Base-by-base conservation (phyloP, 2,888 invertebrate genomes). In the Apotomis betuletana region DNA sequence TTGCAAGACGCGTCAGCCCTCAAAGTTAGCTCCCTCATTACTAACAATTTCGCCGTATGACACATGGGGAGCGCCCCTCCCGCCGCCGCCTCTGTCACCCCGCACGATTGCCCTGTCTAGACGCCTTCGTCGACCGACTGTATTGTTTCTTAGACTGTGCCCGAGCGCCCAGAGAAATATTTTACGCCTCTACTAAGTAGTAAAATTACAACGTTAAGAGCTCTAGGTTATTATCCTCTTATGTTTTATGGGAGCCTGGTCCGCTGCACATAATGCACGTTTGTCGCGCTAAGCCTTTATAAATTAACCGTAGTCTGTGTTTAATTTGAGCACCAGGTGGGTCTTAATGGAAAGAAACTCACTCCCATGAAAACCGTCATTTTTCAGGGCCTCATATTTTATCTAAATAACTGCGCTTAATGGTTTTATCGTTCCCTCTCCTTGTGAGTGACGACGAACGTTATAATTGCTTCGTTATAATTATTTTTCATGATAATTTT, bases 281-380 rank as follows among this genome's bases (percentile, higher is more conserved):
- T 59, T 67, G 70, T 70, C 70, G 65, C 59, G 65, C 15, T 70
- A 70, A 70, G 60, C 60, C 70, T 65, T 70, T 49, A 70, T 70
- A 70, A 70, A 70, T 70, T 70, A 60, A 69, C 69, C 49, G 36
- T 49, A 10, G 36, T 13, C 51, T 55, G 54, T 46, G 65, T 15
- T 46, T 60, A 67, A 67, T 63, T 63, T 67, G 70, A 55, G 5
- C 70, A 54, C 70, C 70, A 70, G 70, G 65, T 70, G 70, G 70
- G 15, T 65, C 15, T 55, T 61, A 61, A 60, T 49, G 65, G 65
- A 65, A 67, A 52, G 58, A 70, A 60, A 65, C 60, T 54, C 64
- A 58, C 51, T 54, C 64, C 60, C 6, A 55, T 13, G 70, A 15
- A 54, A 51, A 59, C 54, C 59, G 54, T 70, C 38, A 70, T 67